Conservation (phyloP, 1,140 invertebrate species). For the Saccostrea cuccullata region DNA sequence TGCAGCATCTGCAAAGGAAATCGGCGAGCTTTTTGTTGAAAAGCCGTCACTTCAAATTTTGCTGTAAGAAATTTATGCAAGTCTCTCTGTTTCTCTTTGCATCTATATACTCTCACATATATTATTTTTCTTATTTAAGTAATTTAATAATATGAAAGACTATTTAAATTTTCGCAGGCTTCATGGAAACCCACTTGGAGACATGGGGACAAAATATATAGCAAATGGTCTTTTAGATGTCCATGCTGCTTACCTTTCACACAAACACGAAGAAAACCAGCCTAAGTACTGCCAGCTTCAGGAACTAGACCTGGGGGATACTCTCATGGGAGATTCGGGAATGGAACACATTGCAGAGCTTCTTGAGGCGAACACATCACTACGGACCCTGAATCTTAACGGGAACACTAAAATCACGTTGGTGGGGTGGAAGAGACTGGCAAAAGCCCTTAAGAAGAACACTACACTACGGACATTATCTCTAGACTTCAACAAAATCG, state of each 20-base stretch:
- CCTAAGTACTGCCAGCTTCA: constrained; percentile 50
- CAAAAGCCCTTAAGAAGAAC: constrained; percentile 65
- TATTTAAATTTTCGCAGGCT: constrained; percentile 52
- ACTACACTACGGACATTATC: constrained; percentile 59
- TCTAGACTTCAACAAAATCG: constrained; percentile 65
- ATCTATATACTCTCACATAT: too few species aligned
- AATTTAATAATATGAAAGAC: background rate
- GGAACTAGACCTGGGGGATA: constrained; percentile 63
- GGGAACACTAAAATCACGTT: constrained; percentile 58
- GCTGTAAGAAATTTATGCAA: constrained; percentile 50
- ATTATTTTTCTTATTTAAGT: too few species aligned
- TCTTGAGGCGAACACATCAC: constrained; percentile 54
- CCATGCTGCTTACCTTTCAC: constrained; percentile 44
- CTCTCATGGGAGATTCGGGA: constrained; percentile 56
- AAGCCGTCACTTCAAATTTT: constrained; percentile 62
- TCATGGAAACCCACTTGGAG: constrained; percentile 62
- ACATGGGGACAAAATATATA: constrained; percentile 58
- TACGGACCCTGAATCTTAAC: constrained; percentile 66
- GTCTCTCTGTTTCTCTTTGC: too few species aligned
- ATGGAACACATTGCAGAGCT: constrained; percentile 50
- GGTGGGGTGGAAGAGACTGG: constrained; percentile 64
- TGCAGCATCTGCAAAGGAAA: constrained; percentile 47
- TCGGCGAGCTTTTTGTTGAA: constrained; percentile 52
- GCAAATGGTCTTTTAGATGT: constrained; percentile 57
- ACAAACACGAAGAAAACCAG: constrained; percentile 27